Evolutionary conservation across 1,140 invertebrate genomes (phyloP).

Genomic region (Neodiprion lecontei): DNA sequence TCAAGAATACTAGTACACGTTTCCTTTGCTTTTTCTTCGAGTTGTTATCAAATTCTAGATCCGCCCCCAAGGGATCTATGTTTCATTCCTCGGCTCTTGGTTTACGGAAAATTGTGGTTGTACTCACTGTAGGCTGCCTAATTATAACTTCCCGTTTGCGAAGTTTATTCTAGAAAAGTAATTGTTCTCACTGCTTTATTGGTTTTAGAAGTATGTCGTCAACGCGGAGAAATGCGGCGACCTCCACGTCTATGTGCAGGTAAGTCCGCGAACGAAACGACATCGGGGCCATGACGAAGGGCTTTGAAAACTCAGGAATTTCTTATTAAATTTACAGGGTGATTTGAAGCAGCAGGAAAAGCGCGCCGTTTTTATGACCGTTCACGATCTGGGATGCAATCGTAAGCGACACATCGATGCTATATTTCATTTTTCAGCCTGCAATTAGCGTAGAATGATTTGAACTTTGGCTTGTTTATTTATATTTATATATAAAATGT

Average conservation of each 20-base stretch:
- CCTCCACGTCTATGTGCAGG: conserved; percentile 73
- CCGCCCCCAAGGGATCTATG: neutral
- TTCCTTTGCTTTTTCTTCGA: no score
- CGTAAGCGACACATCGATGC: conserved; percentile 69
- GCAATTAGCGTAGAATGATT: no score
- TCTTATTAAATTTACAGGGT: conserved; percentile 66
- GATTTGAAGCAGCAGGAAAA: conserved; percentile 79
- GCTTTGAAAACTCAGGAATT: conserved; percentile 18
- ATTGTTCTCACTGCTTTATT: no score
- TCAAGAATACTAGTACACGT: neutral
- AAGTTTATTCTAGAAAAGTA: no score
- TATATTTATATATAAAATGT: no score
- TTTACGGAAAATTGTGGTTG: neutral
- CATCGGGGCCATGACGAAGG: conserved; percentile 11
- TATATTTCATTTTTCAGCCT: no score
- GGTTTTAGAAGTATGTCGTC: conserved; percentile 73
- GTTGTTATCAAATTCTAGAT: neutral
- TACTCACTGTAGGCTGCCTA: no score
- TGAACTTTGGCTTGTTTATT: no score
- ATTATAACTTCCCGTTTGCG: no score
- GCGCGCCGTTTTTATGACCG: conserved; percentile 83
- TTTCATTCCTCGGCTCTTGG: neutral
- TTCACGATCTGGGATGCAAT: conserved; percentile 90
- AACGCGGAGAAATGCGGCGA: conserved; percentile 74
- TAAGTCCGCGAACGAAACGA: conserved; percentile 44